Evolutionary conservation across 2,113 vertebrate species (phyloP), one percentile per base, ranked within the genome.

Genomic region (Paralichthys olivaceus): DNA sequence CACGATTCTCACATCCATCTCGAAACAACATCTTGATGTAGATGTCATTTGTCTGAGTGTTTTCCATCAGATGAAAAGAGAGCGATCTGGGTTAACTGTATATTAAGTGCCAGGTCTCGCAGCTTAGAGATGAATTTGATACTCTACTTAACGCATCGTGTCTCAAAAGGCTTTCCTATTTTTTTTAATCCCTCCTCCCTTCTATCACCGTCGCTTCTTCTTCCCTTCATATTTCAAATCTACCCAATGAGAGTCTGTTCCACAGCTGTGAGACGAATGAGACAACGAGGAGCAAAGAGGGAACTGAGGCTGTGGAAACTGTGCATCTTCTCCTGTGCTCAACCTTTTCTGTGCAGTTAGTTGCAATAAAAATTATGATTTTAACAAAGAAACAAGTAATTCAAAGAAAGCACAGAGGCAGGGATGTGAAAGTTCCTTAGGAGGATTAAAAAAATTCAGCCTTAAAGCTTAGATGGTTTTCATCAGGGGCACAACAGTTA

Each of bases 1-100:
- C 78, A 29, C 15, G 60, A 80, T 72, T 83, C 78, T 70, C 67
- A 61, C 79, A 89, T 90, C 83, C 60, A 83, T 91, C 86, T 84
- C 74, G 47, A 69, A 79, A 76, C 79, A 67, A 28, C 75, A 66
- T 68, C 60, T 63, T 83, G 78, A 89, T 77, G 70, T 73, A 75
- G 60, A 61, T 77, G 86, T 86, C 84, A 83, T 85, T 79, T 82
- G 59, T 80, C 65, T 78, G 54, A 84, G 70, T 77, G 77, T 67
- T 79, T 80, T 83, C 66, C 69, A 64, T 68, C 40, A 75, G 80
- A 82, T 86, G 84, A 73, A 78, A 80, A 77, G 71, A 77, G 80
- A 90, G 79, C 75, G 74, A 86, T 90, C 73, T 76, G 56, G 61
- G 86, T 47, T 76, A 77, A 79, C 65, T 12, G 0, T 69, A 64